Conservation (phyloP, 1,140 invertebrate species). For the Trichonephila clavipes region DNA sequence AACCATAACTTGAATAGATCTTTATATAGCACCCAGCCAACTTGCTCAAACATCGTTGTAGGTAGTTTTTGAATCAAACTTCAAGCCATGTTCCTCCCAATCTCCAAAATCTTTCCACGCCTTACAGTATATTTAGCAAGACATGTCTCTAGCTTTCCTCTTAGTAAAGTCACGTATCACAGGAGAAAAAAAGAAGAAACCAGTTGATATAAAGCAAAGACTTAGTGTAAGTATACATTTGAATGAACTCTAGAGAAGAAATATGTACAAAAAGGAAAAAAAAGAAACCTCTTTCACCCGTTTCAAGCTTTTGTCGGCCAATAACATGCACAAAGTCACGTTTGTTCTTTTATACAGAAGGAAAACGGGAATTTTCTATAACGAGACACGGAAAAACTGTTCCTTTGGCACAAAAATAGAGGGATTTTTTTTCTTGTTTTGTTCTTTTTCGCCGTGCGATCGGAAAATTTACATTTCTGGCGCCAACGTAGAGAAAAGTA, state of each 20-base stretch:
- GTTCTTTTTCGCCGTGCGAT: neutral
- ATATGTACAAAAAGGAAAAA: neutral
- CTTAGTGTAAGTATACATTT: conserved; percentile 12
- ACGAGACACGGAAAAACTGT: conserved; percentile 38
- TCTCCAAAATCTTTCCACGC: no score
- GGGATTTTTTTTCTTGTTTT: neutral
- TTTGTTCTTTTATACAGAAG: conserved; percentile 51
- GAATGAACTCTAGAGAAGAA: conserved; percentile 13
- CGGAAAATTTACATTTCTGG: conserved; percentile 61
- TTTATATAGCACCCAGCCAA: no score
- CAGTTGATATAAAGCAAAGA: conserved; percentile 4
- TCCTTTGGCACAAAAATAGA: conserved; percentile 30
- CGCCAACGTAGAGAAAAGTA: conserved; percentile 33
- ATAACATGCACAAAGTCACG: conserved; percentile 60
- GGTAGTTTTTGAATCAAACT: no score
- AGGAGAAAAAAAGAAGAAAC: neutral
- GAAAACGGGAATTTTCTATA: conserved; percentile 57
- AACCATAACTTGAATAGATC: no score
- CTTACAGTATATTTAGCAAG: neutral
- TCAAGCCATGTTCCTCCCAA: no score
- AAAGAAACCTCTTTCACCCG: neutral
- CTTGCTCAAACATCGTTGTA: no score
- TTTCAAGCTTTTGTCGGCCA: conserved; percentile 47
- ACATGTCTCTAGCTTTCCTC: neutral
- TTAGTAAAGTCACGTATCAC: neutral